Evolutionary conservation across 2,113 vertebrate genomes (phyloP), one percentile per base, ranked within the genome.

Genomic region (Platycercus adscitus): DNA sequence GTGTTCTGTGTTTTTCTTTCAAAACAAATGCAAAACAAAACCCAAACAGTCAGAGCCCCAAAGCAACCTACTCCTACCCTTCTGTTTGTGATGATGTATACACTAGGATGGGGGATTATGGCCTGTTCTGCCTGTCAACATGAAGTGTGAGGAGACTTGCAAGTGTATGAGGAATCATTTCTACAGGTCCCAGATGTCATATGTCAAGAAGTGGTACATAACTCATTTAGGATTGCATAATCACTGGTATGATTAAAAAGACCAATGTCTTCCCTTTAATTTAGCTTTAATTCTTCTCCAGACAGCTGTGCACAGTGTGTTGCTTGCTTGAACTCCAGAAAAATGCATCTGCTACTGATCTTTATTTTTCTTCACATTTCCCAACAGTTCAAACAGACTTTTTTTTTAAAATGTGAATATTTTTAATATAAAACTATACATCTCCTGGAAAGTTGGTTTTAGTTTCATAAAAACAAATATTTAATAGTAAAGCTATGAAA

Each of bases 231-330:
- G 97, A 97, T 95, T 98, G 91, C 96, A 88, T 95, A 96, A 97
- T 97, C 96, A 85, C 91, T 39, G 25, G 63, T 92, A 9, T 98
- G 97, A 98, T 98, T 98, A 97, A 97, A 98, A 97, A 95, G 69
- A 95, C 79, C 37, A 55, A 5, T 49, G 90, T 87, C 94, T 97
- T 94, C 71, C 91, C 96, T 98, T 97, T 97, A 88, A 98, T 98
- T 97, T 88, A 56, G 29, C 91, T 96, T 92, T 98, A 97, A 93
- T 82, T 98, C 97, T 58, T 81, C 47, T 95, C 88, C 81, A 97
- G 98, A 97, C 98, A 99, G 98, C 98, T 98, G 98, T 93, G 61
- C 94, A 93, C 98, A 98, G 96, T 91, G 95, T 98, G 98, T 96
- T 92, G 90, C 95, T 97, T 89, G 61, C 87, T 93, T 72, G 64